Percentiles rank a stretch among this genome's conserved stretches.
These are phyloP conservation scores for Hoplodrina blanda DNA, from an alignment of 2,888 invertebrate genomes.

Conservation along the genomic window DNA sequence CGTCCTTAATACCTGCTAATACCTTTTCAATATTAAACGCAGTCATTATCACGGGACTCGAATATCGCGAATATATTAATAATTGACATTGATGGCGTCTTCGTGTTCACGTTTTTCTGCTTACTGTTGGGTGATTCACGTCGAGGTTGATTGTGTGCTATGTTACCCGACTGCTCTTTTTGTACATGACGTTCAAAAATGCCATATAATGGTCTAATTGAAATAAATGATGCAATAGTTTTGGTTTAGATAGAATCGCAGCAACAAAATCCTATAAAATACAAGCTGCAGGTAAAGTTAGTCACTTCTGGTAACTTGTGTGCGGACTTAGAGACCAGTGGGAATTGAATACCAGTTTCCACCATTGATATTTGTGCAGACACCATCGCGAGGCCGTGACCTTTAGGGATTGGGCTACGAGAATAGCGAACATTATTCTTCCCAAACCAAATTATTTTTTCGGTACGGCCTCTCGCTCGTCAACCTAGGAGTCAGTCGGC, in stretches of 20 bases:
- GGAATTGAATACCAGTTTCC: constrained; percentile 24
- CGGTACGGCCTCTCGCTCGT: too few species aligned
- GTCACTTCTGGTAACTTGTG: not conserved
- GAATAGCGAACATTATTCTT: not conserved
- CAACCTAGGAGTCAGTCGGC: too few species aligned
- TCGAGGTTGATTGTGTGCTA: not conserved
- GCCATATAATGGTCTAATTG: too few species aligned
- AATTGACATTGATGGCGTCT: constrained; percentile 11
- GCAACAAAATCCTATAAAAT: too few species aligned
- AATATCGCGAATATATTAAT: constrained; percentile 40
- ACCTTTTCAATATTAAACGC: constrained; percentile 51
- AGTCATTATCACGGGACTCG: constrained; percentile 38
- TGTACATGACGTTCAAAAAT: too few species aligned
- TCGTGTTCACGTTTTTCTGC: not conserved
- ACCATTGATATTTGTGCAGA: constrained; percentile 53
- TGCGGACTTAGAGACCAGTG: not conserved
- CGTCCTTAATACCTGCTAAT: constrained; percentile 43
- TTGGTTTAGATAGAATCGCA: too few species aligned
- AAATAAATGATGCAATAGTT: too few species aligned
- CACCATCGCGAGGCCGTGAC: constrained; percentile 46
- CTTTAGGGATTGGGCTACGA: constrained; percentile 34
- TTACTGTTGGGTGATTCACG: not conserved
- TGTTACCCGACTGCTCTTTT: not conserved
- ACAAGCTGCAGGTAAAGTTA: too few species aligned
- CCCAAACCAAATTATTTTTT: not conserved